Evolutionary conservation across 2,888 invertebrate species (phyloP), one percentile per base, ranked within the genome.

Genomic region (Netelia fuscicornis): DNA sequence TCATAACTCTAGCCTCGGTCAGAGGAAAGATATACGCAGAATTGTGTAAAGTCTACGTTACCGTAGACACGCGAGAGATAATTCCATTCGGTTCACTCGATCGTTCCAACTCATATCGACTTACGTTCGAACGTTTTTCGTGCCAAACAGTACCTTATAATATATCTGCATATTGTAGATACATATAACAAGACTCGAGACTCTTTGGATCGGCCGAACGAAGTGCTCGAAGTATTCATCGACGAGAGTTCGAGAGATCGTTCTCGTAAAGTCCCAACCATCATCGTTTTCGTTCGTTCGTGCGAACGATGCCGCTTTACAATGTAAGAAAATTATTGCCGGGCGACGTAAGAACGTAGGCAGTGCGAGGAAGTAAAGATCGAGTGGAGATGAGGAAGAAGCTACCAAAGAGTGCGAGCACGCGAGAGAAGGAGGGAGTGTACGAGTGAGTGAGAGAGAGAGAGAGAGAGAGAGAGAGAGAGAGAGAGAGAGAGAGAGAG

Each of bases 291-390:
- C 37, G 76, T 58, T 48, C 17, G 9, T 56, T 25, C 76, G 48
- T 60, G 44, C 67, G 58, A 68, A 62, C 64, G 65, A 44, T 62
- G 17, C 20, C 20, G 62, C 70, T 23, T 75, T 68, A 60, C 67
- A 62, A 30, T 44, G 74, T 81, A 70, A 67, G 42, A 56, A 75
- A 85, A 88, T 86, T 86, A 87, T 87, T 83, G 70, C 74, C 65
- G 37, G 64, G 30, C 20, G 44, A 75, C 68, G 85, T 71, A 79
- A 87, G 84, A 87, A 78, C 84, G 86, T 84, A 25, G 79, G 76
- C 84, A 83, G 65, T 25, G 56, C 13, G 44, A 67, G 58, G 58
- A 17, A 58, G 20, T 20, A 20, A 58, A 58, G 17, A 58, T 54
- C 11, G 13, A 20, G 58, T 17, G 23, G 20, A 58, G 58, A 48